Evolutionary conservation across 2,113 vertebrate genomes (phyloP).

Genomic region (Panurus biarmicus): DNA sequence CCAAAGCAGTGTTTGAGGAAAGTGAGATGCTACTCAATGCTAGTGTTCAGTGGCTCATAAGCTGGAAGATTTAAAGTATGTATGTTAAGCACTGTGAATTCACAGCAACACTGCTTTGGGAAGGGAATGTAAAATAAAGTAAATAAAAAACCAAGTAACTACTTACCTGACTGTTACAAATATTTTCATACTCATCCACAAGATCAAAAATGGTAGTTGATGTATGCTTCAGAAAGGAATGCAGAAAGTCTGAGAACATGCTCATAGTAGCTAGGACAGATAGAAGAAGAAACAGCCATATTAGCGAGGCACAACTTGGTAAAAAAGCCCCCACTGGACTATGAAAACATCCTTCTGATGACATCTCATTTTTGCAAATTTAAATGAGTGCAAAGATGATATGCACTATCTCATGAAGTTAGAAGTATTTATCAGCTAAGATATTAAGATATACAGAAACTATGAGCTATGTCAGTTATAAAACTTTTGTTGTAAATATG

Average conservation of each 20-base stretch:
- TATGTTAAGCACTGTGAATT: background rate
- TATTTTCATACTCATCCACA: conserved; percentile 85
- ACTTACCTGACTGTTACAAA: conserved; percentile 83
- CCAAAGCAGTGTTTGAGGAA: background rate
- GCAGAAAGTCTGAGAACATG: conserved; percentile 89
- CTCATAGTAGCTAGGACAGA: conserved; percentile 82
- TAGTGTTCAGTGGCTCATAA: background rate
- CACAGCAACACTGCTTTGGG: background rate
- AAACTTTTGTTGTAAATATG: background rate
- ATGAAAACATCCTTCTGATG: background rate
- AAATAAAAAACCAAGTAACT: background rate
- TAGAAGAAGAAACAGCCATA: background rate
- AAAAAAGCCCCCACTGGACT: background rate
- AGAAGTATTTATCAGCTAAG: background rate
- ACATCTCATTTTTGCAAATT: background rate
- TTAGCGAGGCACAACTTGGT: background rate
- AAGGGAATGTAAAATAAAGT: background rate
- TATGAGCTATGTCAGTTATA: background rate
- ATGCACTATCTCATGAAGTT: background rate
- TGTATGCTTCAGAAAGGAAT: conserved; percentile 83
- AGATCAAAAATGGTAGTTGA: conserved; percentile 91
- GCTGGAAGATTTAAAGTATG: background rate
- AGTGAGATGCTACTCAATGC: background rate
- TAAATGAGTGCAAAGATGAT: background rate
- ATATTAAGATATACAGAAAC: background rate